Evolutionary conservation across 2,888 invertebrate genomes (phyloP).

Genomic region (Isoperla grammatica): DNA sequence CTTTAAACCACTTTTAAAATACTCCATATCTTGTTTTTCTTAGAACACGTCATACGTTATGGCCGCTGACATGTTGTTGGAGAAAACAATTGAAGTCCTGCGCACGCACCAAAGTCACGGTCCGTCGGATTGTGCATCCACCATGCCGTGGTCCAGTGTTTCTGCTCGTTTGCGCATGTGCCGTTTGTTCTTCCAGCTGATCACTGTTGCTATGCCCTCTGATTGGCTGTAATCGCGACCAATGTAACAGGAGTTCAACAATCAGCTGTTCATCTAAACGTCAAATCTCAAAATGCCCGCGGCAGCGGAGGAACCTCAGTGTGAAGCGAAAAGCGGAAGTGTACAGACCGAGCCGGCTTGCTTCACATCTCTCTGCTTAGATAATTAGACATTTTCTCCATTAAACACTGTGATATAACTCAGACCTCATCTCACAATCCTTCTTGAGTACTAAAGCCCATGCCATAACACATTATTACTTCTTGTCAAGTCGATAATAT

Average conservation of each 20-base stretch:
- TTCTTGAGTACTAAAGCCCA: no score
- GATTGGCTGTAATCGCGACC: constrained; percentile 15
- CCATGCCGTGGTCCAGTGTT: no score
- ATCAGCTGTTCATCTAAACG: constrained; percentile 11
- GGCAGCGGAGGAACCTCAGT: background rate
- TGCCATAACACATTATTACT: background rate
- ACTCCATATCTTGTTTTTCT: constrained; percentile 60
- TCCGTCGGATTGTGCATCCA: no score
- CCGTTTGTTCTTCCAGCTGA: constrained; percentile 4
- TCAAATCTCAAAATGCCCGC: background rate
- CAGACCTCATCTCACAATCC: no score
- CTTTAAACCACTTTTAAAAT: constrained; percentile 79
- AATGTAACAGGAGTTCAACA: constrained; percentile 15
- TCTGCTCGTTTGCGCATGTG: no score
- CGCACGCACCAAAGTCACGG: no score
- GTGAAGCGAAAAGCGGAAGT: background rate
- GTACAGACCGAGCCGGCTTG: background rate
- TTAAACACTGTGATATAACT: no score
- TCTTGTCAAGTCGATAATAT: no score
- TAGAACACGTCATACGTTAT: constrained; percentile 34
- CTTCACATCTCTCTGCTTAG: background rate
- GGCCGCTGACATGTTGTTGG: constrained; percentile 15
- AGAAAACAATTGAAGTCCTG: background rate
- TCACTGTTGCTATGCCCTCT: constrained; percentile 12
- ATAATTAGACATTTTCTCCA: no score